A percentile compares a stretch with the other conserved stretches of the same genome.
These are phyloP conservation scores for Plusia festucae DNA, from an alignment of 2,888 invertebrate species.

Conservation along the genomic window DNA sequence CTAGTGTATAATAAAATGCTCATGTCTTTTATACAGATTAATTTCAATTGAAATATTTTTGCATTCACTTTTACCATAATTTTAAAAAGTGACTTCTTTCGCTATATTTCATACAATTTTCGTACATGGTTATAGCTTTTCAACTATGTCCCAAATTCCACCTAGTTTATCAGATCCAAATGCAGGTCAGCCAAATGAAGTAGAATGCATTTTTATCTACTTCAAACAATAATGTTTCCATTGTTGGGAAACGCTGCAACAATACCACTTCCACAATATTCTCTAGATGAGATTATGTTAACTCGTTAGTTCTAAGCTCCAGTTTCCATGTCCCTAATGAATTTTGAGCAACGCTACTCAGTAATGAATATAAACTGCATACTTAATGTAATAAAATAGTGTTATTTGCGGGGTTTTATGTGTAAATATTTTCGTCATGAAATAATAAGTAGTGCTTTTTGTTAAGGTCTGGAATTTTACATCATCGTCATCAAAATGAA, in stretches of 20 bases:
- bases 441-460: no score
- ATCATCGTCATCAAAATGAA: no score
- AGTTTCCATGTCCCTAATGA: neutral
- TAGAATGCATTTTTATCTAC: conserved; percentile 12
- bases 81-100: no score
- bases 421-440: no score
- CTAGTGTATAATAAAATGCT: no score
- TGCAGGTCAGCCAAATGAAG: conserved; percentile 24
- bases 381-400: neutral
- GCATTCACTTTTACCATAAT: no score
- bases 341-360: neutral
- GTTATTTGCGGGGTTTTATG: no score
- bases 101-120: no score
- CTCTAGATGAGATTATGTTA: neutral
- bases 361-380: neutral
- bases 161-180: conserved; percentile 4
- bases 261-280: neutral
- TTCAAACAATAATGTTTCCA: neutral
- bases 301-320: neutral
- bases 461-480: no score
- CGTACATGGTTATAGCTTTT: no score
- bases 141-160: neutral
- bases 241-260: neutral
- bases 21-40: no score
- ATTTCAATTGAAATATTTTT: no score